A percentile compares a stretch with the other conserved stretches of the same genome.
phyloP scores from a whole-genome alignment of 1,140 invertebrate species.

The Watersipora subatra region DNA sequence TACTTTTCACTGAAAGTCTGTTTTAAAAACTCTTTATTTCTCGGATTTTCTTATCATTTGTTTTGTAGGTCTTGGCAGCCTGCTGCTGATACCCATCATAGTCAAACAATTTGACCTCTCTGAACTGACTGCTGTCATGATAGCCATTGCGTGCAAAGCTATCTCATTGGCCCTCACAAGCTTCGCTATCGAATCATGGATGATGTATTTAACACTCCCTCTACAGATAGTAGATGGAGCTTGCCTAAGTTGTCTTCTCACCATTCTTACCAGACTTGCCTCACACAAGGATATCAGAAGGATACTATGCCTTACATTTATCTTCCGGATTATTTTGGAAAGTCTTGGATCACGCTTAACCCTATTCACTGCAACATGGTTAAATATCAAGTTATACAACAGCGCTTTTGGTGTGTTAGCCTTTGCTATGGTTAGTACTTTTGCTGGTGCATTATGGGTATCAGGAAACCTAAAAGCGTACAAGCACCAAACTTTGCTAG shows the following conservation, averaged over 20 bases:
- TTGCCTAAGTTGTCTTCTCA: neutral
- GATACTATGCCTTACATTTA: neutral
- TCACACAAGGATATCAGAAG: neutral
- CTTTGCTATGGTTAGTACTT: neutral
- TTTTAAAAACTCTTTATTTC: neutral
- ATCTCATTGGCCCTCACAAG: neutral
- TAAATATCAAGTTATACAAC: neutral
- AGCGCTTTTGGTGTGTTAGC: neutral
- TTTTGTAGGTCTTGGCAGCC: neutral
- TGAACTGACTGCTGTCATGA: neutral
- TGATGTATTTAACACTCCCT: neutral
- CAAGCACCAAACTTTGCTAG: neutral
- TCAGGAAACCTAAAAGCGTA: neutral
- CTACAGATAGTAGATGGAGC: constrained; percentile 41
- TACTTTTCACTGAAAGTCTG: neutral
- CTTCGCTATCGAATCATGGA: neutral
- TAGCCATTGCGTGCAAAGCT: neutral
- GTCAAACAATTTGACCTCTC: neutral
- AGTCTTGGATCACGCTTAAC: neutral
- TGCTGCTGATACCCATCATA: neutral
- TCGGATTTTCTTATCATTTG: neutral
- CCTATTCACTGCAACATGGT: neutral
- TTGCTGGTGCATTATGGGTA: neutral
- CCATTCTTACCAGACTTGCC: neutral
- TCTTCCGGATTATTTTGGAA: neutral